Evolutionary conservation across 2,888 invertebrate genomes (phyloP), one percentile per base, ranked within the genome.

Genomic region (Parasteatoda lunata): DNA sequence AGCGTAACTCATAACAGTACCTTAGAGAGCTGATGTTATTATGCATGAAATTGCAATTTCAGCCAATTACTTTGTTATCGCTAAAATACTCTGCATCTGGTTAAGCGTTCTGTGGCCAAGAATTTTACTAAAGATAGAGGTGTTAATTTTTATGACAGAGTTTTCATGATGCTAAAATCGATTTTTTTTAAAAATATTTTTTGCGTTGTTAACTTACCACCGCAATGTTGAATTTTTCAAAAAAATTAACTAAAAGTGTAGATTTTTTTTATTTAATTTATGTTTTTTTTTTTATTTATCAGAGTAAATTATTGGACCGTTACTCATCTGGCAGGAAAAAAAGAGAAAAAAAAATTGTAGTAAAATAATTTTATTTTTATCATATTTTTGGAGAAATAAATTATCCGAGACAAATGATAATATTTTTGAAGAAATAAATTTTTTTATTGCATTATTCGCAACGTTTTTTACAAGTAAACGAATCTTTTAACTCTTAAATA

Each of bases 11-110:
- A 71, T 83, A 83, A 83, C 83, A 47, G 71, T 83, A 65, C 83
- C 83, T 83, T 77, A 65, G 83, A 77, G 83, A 77, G 66, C 45
- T 72, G 66, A 72, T 77, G 83, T 77, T 83, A 77, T 83, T 83
- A 83, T 77, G 83, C 83, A 77, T 83, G 77, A 83, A 83, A 83
- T 77, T 77, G 71, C 77, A 65, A 77, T 83, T 83, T 83, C 77
- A 83, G 71, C 71, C 83, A 83, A 77, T 83, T 83, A 83, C 83
- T 83, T 83, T 83, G 77, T 83, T 83, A 83, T 83, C 83, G 77
- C 71, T 77, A 66, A 64, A 65, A 64, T 72, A 47, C 54, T 7
- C 64, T 70, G 59, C 49, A 51, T 83, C 45, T 68, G 71, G 45
- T 71, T 71, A 71, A 76, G 64, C 71, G 70, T 9, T 83, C 52